These are phyloP conservation scores for Hypothenemus hampei DNA, from an alignment of 1,140 invertebrate genomes.

Conservation along the genomic window DNA sequence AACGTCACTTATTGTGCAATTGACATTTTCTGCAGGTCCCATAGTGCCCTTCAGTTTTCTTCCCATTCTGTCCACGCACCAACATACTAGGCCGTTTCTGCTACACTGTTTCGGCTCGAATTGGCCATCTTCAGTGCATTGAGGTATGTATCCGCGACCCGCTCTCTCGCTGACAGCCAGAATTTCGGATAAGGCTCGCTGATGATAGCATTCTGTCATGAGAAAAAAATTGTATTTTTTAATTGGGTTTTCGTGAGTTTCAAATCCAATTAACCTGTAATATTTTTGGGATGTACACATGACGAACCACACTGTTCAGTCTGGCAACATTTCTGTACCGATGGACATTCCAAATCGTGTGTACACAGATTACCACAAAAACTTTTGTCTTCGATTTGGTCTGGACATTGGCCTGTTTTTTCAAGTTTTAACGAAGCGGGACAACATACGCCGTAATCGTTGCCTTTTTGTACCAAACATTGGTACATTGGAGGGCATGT, in stretches of 20 bases:
- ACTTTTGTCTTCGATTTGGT: slow-evolving; percentile 41
- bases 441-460: slow-evolving; percentile 84
- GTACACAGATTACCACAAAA: slow-evolving; percentile 61
- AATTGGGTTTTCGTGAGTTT: too few relatives aligned
- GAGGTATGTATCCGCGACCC: slow-evolving; percentile 76
- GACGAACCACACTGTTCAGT: slow-evolving; percentile 64
- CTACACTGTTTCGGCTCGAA: slow-evolving; percentile 73
- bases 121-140: slow-evolving; percentile 65
- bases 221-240: slow-evolving; percentile 5
- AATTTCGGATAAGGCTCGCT: slow-evolving; percentile 70
- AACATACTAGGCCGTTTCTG: slow-evolving; percentile 76
- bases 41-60: slow-evolving; percentile 72
- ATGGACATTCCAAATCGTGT: slow-evolving; percentile 74
- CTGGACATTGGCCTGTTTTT: slow-evolving; percentile 70
- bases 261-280: too few relatives aligned
- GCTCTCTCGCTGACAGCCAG: slow-evolving; percentile 70
- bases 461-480: slow-evolving; percentile 69
- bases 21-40: slow-evolving; percentile 65
- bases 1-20: slow-evolving; percentile 52
- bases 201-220: slow-evolving; percentile 64
- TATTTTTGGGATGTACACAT: slow-evolving; percentile 62
- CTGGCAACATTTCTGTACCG: slow-evolving; percentile 73
- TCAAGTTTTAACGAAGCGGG: slow-evolving; percentile 68
- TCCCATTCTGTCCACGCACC: slow-evolving; percentile 75
- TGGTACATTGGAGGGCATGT: slow-evolving; percentile 74